Evolutionary conservation across 2,113 vertebrate species (phyloP), one percentile per base, ranked within the genome.

Genomic region (Atherinomorus stipes): DNA sequence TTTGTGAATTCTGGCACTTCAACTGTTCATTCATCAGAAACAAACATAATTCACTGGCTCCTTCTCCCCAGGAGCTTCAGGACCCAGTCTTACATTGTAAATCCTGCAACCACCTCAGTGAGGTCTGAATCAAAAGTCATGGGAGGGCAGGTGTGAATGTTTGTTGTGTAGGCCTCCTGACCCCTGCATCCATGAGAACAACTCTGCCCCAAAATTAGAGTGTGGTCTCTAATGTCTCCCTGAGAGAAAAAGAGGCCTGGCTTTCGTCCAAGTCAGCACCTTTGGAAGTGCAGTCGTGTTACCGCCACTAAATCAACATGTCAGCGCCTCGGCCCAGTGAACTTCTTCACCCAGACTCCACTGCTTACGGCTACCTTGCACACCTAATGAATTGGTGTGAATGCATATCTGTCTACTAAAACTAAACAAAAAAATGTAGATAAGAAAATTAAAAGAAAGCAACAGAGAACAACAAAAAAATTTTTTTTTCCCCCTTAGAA

Each of bases 281-380:
- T 94, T 93, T 93, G 90, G 91, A 92, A 93, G 90, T 91, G 93
- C 91, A 91, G 90, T 94, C 85, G 88, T 88, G 92, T 94, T 94
- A 94, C 91, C 85, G 64, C 88, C 85, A 92, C 89, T 93, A 94
- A 93, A 94, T 94, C 92, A 93, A 94, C 93, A 93, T 94, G 93
- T 94, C 94, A 93, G 90, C 93, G 60, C 89, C 88, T 19, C 81
- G 45, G 83, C 85, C 86, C 80, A 85, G 85, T 90, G 90, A 93
- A 92, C 90, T 90, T 90, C 90, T 91, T 88, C 84, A 86, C 81
- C 87, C 86, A 88, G 81, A 78, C 88, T 89, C 82, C 72, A 87
- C 64, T 57, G 85, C 87, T 91, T 76, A 80, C 81, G 91, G 88
- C 86, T 84, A 90, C 87, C 84, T 84, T 83, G 69, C 88, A 85